Evolutionary conservation across 2,113 vertebrate genomes (phyloP).

Genomic region (Lepus europaeus): DNA sequence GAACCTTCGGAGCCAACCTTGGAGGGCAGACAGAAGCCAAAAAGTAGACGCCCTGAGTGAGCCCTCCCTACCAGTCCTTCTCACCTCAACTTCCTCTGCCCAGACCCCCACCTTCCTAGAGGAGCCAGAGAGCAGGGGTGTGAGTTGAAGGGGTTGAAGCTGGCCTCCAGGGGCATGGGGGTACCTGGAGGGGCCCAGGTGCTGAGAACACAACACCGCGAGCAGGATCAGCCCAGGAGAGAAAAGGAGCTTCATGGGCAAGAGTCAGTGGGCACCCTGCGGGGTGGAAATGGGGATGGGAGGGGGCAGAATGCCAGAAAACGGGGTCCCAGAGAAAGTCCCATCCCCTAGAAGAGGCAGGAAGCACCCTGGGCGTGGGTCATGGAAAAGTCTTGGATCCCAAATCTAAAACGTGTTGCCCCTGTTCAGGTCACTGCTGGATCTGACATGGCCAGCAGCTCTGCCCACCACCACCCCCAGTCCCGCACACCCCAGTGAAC

Average conservation of each 20-base stretch:
- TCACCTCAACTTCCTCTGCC: background rate
- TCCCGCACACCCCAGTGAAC: background rate
- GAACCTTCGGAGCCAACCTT: background rate
- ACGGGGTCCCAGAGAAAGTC: background rate
- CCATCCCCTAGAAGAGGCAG: background rate
- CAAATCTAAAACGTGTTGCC: background rate
- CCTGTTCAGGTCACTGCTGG: rapidly evolving
- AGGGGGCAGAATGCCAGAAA: background rate
- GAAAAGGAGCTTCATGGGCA: constrained; percentile 16
- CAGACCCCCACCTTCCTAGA: constrained; percentile 87
- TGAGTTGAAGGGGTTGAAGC: background rate
- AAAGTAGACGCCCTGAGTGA: background rate
- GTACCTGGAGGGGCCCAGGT: constrained; percentile 86
- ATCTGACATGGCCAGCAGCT: background rate
- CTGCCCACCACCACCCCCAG: background rate
- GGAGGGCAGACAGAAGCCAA: background rate
- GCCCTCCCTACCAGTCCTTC: background rate
- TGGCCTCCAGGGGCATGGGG: constrained; percentile 68
- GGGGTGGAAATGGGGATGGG: no score
- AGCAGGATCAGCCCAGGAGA: constrained; percentile 88
- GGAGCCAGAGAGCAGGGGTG: constrained; percentile 83
- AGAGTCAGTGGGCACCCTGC: background rate
- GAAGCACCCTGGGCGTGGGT: background rate
- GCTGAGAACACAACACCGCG: constrained; percentile 90
- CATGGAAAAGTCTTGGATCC: constrained; percentile 24